Evolutionary conservation across 2,797 vertebrate genomes (phyloP), one percentile per base, ranked within the genome.

Genomic region (Eutrigla gurnardus): DNA sequence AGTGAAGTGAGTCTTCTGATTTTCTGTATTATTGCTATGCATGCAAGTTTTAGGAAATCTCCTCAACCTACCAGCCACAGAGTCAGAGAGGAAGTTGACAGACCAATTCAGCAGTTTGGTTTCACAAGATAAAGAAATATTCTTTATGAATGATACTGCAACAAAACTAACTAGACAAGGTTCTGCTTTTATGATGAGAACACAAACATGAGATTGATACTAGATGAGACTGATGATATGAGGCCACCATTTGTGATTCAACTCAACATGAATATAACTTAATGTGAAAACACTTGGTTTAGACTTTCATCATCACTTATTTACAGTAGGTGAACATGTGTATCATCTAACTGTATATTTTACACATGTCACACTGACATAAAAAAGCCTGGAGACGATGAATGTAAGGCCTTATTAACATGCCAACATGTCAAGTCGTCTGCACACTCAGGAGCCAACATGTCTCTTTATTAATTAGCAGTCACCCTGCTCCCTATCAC

Each of bases 381-480:
- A 39, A 55, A 17, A 64, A 65, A 39, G 32, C 65, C 15, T 25
- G 0, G 7, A 33, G 40, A 52, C 35, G 37, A 17, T 33, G 33
- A 39, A 47, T 0, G 5, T n/a, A 17, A 47, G 40, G 0, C 11
- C 43, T 15, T 8, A 32, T 4, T 33, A 63, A 11, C 53, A 46
- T 70, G 63, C 18, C n/a, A 5, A 25, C 65, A 58, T 7, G 14
- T 70, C 66, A 9, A 7, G 11, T 55, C 14, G 47, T 35, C 25
- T 1, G 39, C 40, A 3, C 57, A 43, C 25, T 4, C 14, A 81
- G 37, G 43, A 42, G 37, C 36, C 52, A 67, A 13, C 69, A 49
- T 43, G 66, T 59, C 59, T 68, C 60, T 77, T 78, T 69, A 54
- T 87, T 82, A 87, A 90, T 90, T 83, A 84, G 59, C 46, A 45